Evolutionary conservation across 2,888 invertebrate species (phyloP), one percentile per base, ranked within the genome.

Genomic region (Opisthograptis luteolata): DNA sequence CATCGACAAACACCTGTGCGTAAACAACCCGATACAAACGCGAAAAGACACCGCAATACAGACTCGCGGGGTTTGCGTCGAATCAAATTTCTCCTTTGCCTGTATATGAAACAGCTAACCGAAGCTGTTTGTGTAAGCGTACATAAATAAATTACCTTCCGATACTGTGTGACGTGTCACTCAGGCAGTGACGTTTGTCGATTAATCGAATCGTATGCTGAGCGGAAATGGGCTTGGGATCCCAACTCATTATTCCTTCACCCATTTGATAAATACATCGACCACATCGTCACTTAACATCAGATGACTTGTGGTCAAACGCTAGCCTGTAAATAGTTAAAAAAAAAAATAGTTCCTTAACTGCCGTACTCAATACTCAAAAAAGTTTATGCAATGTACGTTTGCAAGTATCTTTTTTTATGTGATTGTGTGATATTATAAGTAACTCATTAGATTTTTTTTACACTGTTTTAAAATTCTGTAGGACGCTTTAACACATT

Each of bases 151-250:
- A 59, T 55, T 53, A 57, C 35, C 42, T 19, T 30, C 28, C 35
- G 39, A 46, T 47, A 48, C 42, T 42, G 40, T 45, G 35, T 48
- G 44, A 42, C 36, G 50, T 52, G 54, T 51, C 60, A 32, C 59
- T 57, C 47, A 45, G 42, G 34, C 46, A 39, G 50, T 55, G 59
- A 58, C 64, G 57, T 58, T 35, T 50, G 55, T 46, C 54, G 54
- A 68, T 65, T 64, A 66, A 66, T 68, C 64, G 63, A 63, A 64
- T 45, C 55, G 48, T 24, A 40, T 44, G 43, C 45, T 55, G 46
- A 55, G 43, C 47, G 54, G 40, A 55, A 53, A 47, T 55, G 42
- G 9, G 32, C 9, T 2, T 14, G n/a, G 19, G 32, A 32, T 17
- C 32, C 17, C 1, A 9, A 3, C 10, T 0, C 32, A n/a, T 15